Conservation (phyloP, 1,140 invertebrate genomes). For the Caenorhabditis tropicalis region DNA sequence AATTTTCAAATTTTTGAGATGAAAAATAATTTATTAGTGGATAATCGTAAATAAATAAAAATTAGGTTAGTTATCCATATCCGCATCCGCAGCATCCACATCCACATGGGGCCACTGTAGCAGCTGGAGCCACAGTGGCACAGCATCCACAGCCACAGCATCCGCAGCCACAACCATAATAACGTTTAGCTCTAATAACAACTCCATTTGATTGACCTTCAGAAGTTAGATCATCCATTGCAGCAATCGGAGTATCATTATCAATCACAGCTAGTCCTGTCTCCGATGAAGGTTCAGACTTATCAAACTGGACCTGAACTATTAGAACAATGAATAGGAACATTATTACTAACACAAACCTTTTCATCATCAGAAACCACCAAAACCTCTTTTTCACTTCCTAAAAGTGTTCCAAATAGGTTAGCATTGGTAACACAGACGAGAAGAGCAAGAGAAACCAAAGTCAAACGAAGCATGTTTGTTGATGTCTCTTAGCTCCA, state of each 20-base stretch:
- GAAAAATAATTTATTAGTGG: too few species aligned
- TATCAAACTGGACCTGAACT: background rate
- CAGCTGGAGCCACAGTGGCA: background rate
- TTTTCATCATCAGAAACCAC: background rate
- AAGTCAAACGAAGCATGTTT: constrained; percentile 12
- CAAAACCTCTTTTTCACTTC: background rate
- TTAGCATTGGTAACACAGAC: background rate
- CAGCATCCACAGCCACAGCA: background rate
- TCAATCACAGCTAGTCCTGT: background rate
- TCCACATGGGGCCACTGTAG: background rate
- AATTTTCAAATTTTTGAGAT: background rate
- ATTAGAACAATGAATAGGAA: background rate
- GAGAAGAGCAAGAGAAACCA: background rate
- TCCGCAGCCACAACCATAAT: constrained; percentile 15
- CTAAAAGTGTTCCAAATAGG: background rate
- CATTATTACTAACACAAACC: background rate
- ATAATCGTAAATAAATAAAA: background rate
- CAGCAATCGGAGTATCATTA: background rate
- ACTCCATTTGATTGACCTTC: constrained; percentile 2
- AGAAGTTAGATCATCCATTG: background rate
- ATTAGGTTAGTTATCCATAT: background rate
- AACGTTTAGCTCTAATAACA: constrained; percentile 9
- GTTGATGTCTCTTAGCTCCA: background rate
- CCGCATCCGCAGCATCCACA: constrained; percentile 34
- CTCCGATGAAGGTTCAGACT: background rate